phyloP scores from a whole-genome alignment of 2,797 vertebrate species.

The Enteromius anoplus region DNA sequence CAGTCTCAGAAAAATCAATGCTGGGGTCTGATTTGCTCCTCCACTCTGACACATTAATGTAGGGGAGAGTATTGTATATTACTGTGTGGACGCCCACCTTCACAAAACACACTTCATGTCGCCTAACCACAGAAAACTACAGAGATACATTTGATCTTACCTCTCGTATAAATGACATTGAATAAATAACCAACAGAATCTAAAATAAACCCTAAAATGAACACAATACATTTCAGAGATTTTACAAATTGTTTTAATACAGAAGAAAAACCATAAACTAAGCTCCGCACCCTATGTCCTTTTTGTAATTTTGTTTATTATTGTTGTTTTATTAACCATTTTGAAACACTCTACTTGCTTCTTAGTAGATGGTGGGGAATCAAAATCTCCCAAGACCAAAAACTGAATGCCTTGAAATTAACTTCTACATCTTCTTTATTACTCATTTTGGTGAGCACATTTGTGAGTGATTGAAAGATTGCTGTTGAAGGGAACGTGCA shows the following conservation, averaged over 20 bases:
- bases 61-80: constrained; percentile 38
- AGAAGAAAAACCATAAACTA: background rate
- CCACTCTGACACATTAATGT: constrained; percentile 51
- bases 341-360: background rate
- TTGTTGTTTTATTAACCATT: background rate
- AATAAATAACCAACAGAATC: background rate
- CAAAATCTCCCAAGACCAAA: background rate
- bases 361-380: background rate
- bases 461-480: constrained; percentile 46
- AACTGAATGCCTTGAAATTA: background rate
- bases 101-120: background rate
- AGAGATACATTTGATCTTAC: background rate
- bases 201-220: background rate
- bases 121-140: background rate
- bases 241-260: background rate
- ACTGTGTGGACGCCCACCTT: constrained; percentile 58
- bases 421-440: constrained; percentile 33
- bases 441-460: constrained; percentile 31
- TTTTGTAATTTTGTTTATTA: background rate
- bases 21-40: constrained; percentile 55
- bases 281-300: background rate
- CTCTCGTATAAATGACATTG: background rate
- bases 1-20: constrained; percentile 65
- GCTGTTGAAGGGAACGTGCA: constrained; percentile 29
- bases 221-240: background rate